Evolutionary conservation across 2,888 invertebrate species (phyloP).

Genomic region (Petrophora chlorosata): DNA sequence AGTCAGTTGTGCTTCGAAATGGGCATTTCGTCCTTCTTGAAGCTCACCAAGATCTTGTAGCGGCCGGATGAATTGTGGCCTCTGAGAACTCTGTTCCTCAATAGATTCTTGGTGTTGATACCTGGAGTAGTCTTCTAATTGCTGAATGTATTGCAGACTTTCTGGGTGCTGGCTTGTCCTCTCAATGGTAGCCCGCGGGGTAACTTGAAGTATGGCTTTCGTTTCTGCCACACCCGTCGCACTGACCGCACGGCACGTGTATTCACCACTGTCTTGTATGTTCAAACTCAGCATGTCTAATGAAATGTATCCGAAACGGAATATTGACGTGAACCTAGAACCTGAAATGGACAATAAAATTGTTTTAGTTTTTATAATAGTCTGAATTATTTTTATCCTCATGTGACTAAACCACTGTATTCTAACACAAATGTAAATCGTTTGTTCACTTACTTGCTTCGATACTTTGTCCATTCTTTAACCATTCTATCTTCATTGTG

Average conservation of each 20-base stretch:
- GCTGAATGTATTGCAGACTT: conserved; percentile 94
- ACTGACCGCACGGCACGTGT: conserved; percentile 94
- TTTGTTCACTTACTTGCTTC: conserved; percentile 96
- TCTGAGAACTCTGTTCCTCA: conserved; percentile 91
- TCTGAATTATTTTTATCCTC: conserved; percentile 10
- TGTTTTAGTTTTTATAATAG: not conserved
- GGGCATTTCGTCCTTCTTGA: conserved; percentile 95
- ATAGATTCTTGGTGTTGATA: conserved; percentile 93
- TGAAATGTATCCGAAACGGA: conserved; percentile 99
- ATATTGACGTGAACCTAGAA: conserved; percentile 96
- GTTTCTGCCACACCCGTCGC: conserved; percentile 94
- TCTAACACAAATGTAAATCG: too few species aligned
- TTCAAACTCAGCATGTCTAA: conserved; percentile 95
- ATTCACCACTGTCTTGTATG: conserved; percentile 94
- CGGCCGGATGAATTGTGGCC: conserved; percentile 94
- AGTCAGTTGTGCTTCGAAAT: conserved; percentile 96
- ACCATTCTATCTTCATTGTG: conserved; percentile 98
- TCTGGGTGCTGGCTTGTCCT: conserved; percentile 95
- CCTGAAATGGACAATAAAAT: conserved; percentile 81
- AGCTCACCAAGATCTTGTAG: conserved; percentile 93
- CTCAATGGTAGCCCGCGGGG: conserved; percentile 92
- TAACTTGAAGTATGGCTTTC: conserved; percentile 90
- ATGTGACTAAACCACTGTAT: too few species aligned
- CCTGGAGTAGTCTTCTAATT: conserved; percentile 94
- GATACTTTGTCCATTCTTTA: conserved; percentile 94